Base-by-base conservation (phyloP, 2,113 vertebrate genomes). In the Falcunculus frontatus region DNA sequence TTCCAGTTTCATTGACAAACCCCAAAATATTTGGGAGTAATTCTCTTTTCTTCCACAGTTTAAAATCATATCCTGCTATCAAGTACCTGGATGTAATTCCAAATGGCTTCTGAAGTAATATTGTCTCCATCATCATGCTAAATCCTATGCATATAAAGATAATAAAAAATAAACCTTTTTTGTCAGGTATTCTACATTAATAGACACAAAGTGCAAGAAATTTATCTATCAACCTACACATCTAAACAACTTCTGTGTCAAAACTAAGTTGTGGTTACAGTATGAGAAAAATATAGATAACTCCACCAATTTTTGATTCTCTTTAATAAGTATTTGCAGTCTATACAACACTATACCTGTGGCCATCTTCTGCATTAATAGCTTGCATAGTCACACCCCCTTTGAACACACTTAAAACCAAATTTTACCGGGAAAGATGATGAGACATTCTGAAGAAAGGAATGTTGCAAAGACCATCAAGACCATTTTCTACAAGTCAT, bases 341-440 rank as follows among this genome's bases (percentile, higher is more conserved):
- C 13, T 44, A 18, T 5, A 17, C 3, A 1, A 15, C 4, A 1
- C 35, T 56, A 16, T 11, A 53, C 7, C 22, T n/a, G 16, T 53
- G 22, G 4, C 13, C 6, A 2, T 27, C 10, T 57, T 14, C 29
- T 49, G 4, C 9, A 37, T 8, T 62, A 16, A 11, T 25, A 44
- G 10, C 4, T 59, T 76, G 17, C 12, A 21, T n/a, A 26, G 5
- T 26, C 26, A 52, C 7, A 41, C 15, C 3, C 7, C 11, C 3
- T 16, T 32, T 67, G 32, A 83, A 79, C 67, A 37, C 29, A 70
- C 10, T 29, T 67, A 25, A 85, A 95, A 22, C 0, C 2, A 53
- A 41, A 18, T 8, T 41, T 90, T 78, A 53, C 5, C 27, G 22
- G 11, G 15, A 55, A 83, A 80, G 11, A 19, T 59, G 25, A 30